Base-by-base conservation (phyloP, 2,113 vertebrate genomes). In the Crotalus viridis region DNA sequence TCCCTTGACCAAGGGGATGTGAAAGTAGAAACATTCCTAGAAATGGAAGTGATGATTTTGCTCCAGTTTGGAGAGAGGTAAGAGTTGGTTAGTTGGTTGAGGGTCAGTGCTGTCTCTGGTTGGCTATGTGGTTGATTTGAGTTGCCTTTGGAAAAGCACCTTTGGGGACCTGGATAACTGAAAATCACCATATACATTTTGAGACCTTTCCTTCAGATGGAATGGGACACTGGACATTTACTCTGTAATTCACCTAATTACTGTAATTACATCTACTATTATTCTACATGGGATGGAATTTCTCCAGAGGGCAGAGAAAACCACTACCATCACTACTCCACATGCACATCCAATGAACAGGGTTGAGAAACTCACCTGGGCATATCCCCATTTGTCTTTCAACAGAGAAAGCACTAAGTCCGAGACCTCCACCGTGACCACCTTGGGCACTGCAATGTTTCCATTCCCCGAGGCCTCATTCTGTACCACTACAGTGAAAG, bases 391-490 rank as follows among this genome's bases (percentile, higher is more conserved):
- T 0, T 89, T 22, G 0, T 4, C 43, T 22, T 94, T 94, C 57
- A 95, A 85, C 93, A 98, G 90, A 64, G 90, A 93, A 74, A 98
- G 28, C 1, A 61, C 96, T 61, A 96, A 59, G 1, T 95, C 97
- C 0, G 94, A 94, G 86, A 97, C 95, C 0, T 95, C 54, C 0
- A 98, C 92, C 0, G 90, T 92, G 88, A 98, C 10, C 0, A 0
- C 69, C 12, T 33, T 94, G n/a, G 97, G 95, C 48, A 95, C n/a
- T 0, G 96, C 95, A 21, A 95, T 86, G 1, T 93, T 92, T 81
- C 24, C 64, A 0, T 92, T 91, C 43, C 96, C 95, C 90, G 87
- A 94, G 33, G 61, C 0, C 2, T n/a, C 90, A 0, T 97, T 98
- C 90, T 97, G 26, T 19, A 97, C 74, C 24, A 93, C 89, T 59